Percentiles rank a stretch among this genome's conserved stretches.
Conservation (phyloP, 2,113 vertebrate genomes). For the Thymallus thymallus region DNA sequence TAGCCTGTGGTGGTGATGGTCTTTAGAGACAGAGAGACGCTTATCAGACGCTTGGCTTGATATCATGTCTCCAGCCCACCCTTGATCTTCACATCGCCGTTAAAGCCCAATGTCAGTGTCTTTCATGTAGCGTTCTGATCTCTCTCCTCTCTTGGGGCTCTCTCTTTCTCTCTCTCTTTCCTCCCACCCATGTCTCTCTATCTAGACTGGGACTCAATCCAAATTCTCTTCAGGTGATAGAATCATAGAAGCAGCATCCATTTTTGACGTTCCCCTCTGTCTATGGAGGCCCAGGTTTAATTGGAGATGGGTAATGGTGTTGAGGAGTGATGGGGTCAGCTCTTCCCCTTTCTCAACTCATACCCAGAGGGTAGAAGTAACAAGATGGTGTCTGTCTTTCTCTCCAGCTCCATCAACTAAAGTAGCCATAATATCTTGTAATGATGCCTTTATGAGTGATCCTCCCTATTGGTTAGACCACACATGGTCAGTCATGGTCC, state of each 20-base stretch:
- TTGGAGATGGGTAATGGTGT: constrained; percentile 48
- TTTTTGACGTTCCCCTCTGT: constrained; percentile 19
- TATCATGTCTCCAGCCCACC: no score
- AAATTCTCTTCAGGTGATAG: no score
- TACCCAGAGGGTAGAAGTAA: constrained; percentile 26
- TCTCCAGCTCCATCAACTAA: constrained; percentile 24
- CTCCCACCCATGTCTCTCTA: constrained; percentile 46
- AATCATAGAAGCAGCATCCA: no score
- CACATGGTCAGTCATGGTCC: constrained; percentile 14
- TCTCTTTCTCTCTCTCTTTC: constrained; percentile 16
- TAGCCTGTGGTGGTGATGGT: no score
- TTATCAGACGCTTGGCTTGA: no score
- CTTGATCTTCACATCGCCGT: no score
- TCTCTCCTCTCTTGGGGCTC: not conserved
- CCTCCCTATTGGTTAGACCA: constrained; percentile 34
- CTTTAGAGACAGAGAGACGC: no score
- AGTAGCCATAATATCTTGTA: constrained; percentile 49
- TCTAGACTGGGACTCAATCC: no score
- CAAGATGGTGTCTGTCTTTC: constrained; percentile 12
- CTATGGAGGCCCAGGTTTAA: constrained; percentile 43
- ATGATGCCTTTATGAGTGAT: constrained; percentile 38
- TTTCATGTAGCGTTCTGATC: no score
- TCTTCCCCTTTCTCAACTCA: constrained; percentile 7
- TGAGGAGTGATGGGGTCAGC: constrained; percentile 54
- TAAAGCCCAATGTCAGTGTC: no score